phyloP scores from a whole-genome alignment of 1,140 invertebrate species.

The Teleopsis dalmanni region DNA sequence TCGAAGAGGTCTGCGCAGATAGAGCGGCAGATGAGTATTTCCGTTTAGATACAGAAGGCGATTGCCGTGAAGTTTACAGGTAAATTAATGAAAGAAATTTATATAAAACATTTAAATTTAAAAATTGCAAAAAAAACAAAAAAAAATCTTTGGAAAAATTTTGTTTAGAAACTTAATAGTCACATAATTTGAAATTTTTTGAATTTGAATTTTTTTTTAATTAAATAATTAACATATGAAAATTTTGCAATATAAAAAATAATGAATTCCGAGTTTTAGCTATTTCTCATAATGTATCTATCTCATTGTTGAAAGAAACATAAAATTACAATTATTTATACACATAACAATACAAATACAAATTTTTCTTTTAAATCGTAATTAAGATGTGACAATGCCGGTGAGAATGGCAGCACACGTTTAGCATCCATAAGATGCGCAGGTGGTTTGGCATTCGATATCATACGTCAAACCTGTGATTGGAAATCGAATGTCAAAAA shows the following conservation, averaged over 20 bases:
- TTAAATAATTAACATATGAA: background rate
- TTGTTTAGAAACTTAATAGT: background rate
- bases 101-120: background rate
- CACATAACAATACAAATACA: slow-evolving; percentile 19
- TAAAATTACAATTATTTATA: slow-evolving; percentile 4
- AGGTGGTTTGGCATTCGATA: slow-evolving; percentile 86
- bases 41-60: slow-evolving; percentile 70
- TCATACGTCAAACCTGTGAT: slow-evolving; percentile 89
- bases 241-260: background rate
- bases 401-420: slow-evolving; percentile 73
- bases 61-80: slow-evolving; percentile 89
- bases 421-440: slow-evolving; percentile 82
- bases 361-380: slow-evolving; percentile 19
- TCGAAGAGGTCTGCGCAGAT: slow-evolving; percentile 78
- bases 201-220: too few species aligned
- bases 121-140: background rate
- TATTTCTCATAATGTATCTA: too few species aligned
- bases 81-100: slow-evolving; percentile 44
- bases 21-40: slow-evolving; percentile 85
- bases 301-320: too few species aligned
- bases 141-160: background rate
- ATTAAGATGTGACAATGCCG: slow-evolving; percentile 87
- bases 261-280: background rate
- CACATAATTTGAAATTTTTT: background rate
- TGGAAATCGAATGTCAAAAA: slow-evolving; percentile 94